Base-by-base conservation (phyloP, 2,113 vertebrate species). In the Toxotes chatareus region DNA sequence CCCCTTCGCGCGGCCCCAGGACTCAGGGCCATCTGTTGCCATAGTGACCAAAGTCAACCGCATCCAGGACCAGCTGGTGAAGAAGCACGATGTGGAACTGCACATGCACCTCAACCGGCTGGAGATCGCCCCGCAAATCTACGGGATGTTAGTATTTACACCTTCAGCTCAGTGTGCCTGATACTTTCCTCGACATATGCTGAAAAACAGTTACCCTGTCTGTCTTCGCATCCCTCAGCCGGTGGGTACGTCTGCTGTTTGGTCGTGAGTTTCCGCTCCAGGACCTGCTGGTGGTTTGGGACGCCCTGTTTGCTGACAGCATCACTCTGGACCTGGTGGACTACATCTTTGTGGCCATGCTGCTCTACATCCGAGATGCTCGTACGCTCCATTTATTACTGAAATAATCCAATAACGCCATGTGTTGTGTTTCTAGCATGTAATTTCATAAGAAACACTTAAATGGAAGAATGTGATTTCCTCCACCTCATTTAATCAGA, bases 21-120 rank as follows among this genome's bases (percentile, higher is more conserved):
- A 99, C 79, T 74, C 96, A 0, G 98, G 98, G 2, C 98, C 98
- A 16, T 99, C 98, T 74, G 96, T 99, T 88, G 98, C 98, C 90
- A 96, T 99, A 91, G 98, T 99, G 79, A 96, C 97, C 80, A 99
- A 99, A 95, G 98, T 99, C 71, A 99, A 99, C 93, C 97, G 98
- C 65, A 98, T 99, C 93, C 98, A 99, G 88, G 98, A 99, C 92
- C 97, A 97, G 91, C 95, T 99, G 73, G 92, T 99, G 87, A 99
- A 99, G 94, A 99, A 97, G 81, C 97, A 99, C 34, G 98, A 99
- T 79, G 94, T 96, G 82, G 98, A 99, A 61, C 96, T 99, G 53
- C 97, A 98, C 87, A 98, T 99, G 98, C 98, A 99, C 90, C 93
- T 99, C 83, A 99, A 98, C 90, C 95, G 98, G 53, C 96, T 99